A percentile compares a stretch with the other conserved stretches of the same genome.
Conservation (phyloP, 64 coral and sea anemone species). For the Stichodactyla helianthus region DNA sequence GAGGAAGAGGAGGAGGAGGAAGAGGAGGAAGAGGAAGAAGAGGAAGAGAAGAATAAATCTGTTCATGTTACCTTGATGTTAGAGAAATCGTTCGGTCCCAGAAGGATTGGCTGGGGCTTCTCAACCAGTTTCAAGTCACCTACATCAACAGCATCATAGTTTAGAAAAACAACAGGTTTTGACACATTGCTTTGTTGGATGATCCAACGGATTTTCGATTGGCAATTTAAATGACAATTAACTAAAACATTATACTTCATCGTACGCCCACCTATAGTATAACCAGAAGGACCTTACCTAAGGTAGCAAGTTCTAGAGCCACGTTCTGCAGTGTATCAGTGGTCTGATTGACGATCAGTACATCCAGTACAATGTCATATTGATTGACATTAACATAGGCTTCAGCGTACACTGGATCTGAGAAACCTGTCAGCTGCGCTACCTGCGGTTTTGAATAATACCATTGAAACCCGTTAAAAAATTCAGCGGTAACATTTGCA, state of each 20-base stretch:
- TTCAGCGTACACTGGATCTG: slow-evolving; percentile 96
- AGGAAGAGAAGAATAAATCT: neutral
- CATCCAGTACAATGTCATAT: slow-evolving; percentile 95
- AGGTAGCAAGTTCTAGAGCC: slow-evolving; percentile 81
- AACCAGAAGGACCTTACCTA: slow-evolving; percentile 48
- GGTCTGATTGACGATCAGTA: slow-evolving; percentile 95
- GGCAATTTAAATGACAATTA: no score
- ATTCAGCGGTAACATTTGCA: no score
- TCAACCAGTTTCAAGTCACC: slow-evolving; percentile 97
- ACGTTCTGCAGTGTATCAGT: slow-evolving; percentile 96
- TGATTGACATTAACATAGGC: slow-evolving; percentile 99
- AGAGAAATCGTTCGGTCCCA: slow-evolving; percentile 95
- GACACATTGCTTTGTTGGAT: no score
- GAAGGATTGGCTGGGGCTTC: slow-evolving; percentile 87
- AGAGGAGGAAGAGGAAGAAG: neutral
- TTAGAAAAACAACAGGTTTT: no score
- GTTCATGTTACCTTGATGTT: slow-evolving; percentile 77
- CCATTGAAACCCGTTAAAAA: neutral
- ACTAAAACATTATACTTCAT: neutral
- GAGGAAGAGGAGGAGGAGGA: no score
- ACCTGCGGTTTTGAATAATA: slow-evolving; percentile 36
- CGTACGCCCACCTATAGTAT: neutral
- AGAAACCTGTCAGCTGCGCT: slow-evolving; percentile 94
- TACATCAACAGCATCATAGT: slow-evolving; percentile 1
- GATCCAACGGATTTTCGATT: no score